Evolutionary conservation across 2,113 vertebrate genomes (phyloP).

Genomic region (Pleuronectes platessa): DNA sequence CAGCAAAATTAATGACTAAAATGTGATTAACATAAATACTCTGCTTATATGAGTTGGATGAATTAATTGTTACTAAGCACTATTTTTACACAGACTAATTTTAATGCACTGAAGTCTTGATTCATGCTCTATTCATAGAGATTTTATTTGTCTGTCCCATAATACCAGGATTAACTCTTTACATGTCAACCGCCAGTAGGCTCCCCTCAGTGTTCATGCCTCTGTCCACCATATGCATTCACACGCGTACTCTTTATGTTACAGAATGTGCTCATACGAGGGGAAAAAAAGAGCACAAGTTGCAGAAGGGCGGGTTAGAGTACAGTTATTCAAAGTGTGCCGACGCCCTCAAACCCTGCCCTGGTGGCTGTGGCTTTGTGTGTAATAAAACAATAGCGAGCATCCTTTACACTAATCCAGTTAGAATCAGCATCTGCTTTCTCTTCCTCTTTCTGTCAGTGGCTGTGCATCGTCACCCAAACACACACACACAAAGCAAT

Average conservation of each 20-base stretch:
- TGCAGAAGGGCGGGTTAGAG: constrained; percentile 9
- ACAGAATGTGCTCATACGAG: neutral
- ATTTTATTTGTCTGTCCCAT: constrained; percentile 36
- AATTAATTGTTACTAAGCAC: neutral
- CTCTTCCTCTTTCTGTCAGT: constrained; percentile 60
- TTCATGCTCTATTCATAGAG: constrained; percentile 38
- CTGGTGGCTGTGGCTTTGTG: constrained; percentile 25
- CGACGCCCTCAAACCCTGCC: constrained; percentile 49
- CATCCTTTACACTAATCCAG: constrained; percentile 65
- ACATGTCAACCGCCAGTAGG: constrained; percentile 64
- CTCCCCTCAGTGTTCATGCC: constrained; percentile 21
- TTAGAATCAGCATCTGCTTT: constrained; percentile 62
- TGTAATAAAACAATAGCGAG: constrained; percentile 53
- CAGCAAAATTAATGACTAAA: constrained; percentile 1
- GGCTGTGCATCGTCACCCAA: constrained; percentile 12
- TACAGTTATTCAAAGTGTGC: constrained; percentile 57
- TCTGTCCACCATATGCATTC: neutral
- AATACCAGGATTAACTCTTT: constrained; percentile 65
- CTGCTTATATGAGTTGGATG: neutral
- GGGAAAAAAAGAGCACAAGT: neutral
- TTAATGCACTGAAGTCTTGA: constrained; percentile 14
- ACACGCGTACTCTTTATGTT: neutral
- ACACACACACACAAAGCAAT: constrained; percentile 24
- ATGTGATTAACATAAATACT: constrained; percentile 2
- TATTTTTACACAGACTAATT: too few species aligned